Evolutionary conservation across 2,888 invertebrate species (phyloP).

Genomic region (Drosophila parthenogenetica): DNA sequence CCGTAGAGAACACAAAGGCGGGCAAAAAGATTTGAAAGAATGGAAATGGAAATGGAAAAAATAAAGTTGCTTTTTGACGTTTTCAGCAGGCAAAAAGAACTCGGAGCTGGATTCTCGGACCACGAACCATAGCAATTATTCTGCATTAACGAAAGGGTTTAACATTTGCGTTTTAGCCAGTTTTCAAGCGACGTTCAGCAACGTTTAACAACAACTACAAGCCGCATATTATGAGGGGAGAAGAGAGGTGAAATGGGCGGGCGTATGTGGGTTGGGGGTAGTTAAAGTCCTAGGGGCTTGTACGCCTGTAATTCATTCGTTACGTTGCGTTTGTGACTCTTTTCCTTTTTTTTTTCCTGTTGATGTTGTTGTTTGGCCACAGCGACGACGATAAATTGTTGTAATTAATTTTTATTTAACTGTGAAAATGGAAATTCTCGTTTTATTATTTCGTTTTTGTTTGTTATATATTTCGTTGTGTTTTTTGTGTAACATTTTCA

Average conservation of each 20-base stretch:
- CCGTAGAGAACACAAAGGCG: slow-evolving; percentile 9
- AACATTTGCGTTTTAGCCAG: slow-evolving; percentile 79
- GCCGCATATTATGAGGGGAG: slow-evolving; percentile 69
- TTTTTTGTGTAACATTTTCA: slow-evolving; percentile 64
- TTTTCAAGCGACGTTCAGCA: slow-evolving; percentile 41
- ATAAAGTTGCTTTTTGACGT: slow-evolving; percentile 51
- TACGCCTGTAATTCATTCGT: slow-evolving; percentile 77
- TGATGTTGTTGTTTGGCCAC: slow-evolving; percentile 44
- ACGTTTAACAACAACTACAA: slow-evolving; percentile 71
- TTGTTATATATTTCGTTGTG: slow-evolving; percentile 1
- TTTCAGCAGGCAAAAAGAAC: slow-evolving; percentile 39
- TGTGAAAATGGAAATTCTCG: slow-evolving; percentile 77
- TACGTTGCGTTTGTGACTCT: slow-evolving; percentile 59
- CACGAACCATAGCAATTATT: slow-evolving; percentile 78
- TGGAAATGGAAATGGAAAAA: slow-evolving; percentile 15
- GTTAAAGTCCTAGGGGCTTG: slow-evolving; percentile 64
- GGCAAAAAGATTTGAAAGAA: slow-evolving; percentile 10
- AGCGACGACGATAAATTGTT: slow-evolving; percentile 78
- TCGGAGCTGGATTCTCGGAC: slow-evolving; percentile 49
- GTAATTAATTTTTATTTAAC: slow-evolving; percentile 83
- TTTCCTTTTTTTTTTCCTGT: slow-evolving; percentile 9
- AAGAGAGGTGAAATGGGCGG: neutral
- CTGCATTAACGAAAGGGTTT: slow-evolving; percentile 82
- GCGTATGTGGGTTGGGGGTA: slow-evolving; percentile 13
- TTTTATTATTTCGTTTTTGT: slow-evolving; percentile 3